Evolutionary conservation across 2,797 vertebrate genomes (phyloP), one percentile per base, ranked within the genome.

Genomic region (Tauraco hartlaubi): DNA sequence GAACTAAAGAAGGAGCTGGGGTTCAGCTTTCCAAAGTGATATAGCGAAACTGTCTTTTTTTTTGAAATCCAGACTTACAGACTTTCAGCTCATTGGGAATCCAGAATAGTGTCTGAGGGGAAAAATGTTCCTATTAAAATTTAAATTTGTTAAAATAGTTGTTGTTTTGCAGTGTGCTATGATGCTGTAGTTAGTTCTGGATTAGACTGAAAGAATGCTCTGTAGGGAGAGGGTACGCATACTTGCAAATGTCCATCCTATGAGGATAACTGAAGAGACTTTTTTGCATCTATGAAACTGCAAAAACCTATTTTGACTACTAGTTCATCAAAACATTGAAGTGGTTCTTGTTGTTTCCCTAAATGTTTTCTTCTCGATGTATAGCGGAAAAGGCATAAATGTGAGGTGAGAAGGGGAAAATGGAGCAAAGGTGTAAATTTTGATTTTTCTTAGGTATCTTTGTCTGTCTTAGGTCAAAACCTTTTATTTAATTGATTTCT

Each of bases 81-180:
- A 44, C 63, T 88, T 94, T 16, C 46, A 43, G 17, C 71, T 74
- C 37, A 9, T 41, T 83, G n/a, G 48, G 52, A 90, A 67, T 83
- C 55, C 16, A 33, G 43, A 66, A 37, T 35, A 85, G 55, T 55
- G 35, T 82, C 79, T 51, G 39, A 76, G 68, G 23, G 48, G 63
- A 49, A 88, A 77, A 48, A 62, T 67, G 43, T 90, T 83, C 51
- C 59, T 54, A 43, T 85, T 92, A 94, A 85, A 85, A 90, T 76
- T 46, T 79, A 64, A 56, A 64, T 81, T 64, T 66, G 28, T 75
- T 91, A 44, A 78, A 89, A 84, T 67, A 82, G n/a, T 64, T 56
- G 28, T 74, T 86, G 49, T 82, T 79, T 76, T 22, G 33, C 5
- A 29, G 33, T 11, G 33, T 94, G 19, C 63, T 87, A 9, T 48